Evolutionary conservation across 1,140 invertebrate species (phyloP).

Genomic region (Meloidogyne chitwoodi): DNA sequence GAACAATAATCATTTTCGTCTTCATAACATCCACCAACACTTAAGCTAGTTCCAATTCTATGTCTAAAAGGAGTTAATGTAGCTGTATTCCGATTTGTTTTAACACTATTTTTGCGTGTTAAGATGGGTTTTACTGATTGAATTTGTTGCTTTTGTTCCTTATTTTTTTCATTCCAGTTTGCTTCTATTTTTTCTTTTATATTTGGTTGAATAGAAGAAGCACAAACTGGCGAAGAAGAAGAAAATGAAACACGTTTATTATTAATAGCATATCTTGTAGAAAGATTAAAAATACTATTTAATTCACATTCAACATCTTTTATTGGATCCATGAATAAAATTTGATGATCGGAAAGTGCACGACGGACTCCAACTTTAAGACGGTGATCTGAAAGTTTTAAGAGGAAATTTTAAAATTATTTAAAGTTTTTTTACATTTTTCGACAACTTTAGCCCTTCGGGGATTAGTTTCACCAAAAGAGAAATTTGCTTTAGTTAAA

Average conservation of each 20-base stretch:
- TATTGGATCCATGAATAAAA: slow-evolving; percentile 17
- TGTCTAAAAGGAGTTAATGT: neutral
- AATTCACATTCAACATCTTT: slow-evolving; percentile 13
- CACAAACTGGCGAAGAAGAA: neutral
- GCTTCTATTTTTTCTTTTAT: neutral
- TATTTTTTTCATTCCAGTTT: neutral
- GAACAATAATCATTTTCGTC: neutral
- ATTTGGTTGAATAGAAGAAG: neutral
- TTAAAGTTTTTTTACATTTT: neutral
- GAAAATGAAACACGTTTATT: slow-evolving; percentile 20
- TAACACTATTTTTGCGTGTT: neutral
- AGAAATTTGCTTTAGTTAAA: slow-evolving; percentile 3
- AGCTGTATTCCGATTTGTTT: neutral
- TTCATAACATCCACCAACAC: neutral
- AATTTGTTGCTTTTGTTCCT: neutral
- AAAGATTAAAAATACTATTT: neutral
- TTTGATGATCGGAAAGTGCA: slow-evolving; percentile 13
- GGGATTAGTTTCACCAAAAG: neutral
- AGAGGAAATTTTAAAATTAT: neutral
- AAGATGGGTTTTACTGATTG: neutral
- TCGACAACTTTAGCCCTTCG: slow-evolving; percentile 8
- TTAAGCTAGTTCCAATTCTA: neutral
- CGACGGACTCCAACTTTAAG: neutral
- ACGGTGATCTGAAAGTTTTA: neutral
- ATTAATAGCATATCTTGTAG: neutral